Evolutionary conservation across 2,113 vertebrate genomes (phyloP).

Genomic region (Hyperoodon ampullatus): DNA sequence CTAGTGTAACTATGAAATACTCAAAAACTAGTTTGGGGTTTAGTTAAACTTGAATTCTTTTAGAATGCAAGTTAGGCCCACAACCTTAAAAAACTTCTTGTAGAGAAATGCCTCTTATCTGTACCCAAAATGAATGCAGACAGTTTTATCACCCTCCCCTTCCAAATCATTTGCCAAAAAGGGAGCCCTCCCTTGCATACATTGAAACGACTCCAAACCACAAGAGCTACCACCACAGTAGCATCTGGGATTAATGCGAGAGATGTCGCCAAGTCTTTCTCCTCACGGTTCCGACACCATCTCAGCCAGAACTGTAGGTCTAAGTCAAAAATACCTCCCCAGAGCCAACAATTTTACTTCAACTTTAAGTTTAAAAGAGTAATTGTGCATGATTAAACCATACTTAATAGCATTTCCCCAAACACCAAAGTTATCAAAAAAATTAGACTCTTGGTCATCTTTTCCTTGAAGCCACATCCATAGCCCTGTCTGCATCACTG

Average conservation of each 20-base stretch:
- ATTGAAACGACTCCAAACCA: constrained; percentile 55
- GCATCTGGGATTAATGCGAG: not conserved
- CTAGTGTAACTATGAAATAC: not conserved
- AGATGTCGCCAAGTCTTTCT: not conserved
- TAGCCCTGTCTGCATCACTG: not conserved
- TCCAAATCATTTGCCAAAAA: constrained; percentile 33
- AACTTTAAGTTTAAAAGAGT: constrained; percentile 3
- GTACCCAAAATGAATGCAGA: not conserved
- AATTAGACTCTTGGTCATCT: not conserved
- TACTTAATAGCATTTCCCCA: constrained; percentile 20
- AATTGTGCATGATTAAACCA: not conserved
- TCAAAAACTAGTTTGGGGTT: not conserved
- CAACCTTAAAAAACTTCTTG: not conserved
- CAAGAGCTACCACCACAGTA: constrained; percentile 11
- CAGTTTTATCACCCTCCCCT: not conserved
- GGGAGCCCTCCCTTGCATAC: not conserved
- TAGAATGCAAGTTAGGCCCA: constrained; percentile 1
- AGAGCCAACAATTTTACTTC: constrained; percentile 43
- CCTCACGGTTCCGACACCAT: constrained; percentile 19
- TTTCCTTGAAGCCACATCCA: not conserved
- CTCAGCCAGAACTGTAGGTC: constrained; percentile 25
- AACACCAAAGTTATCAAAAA: not conserved
- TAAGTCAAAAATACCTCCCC: not conserved
- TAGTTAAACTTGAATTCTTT: not conserved
- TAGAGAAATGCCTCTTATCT: constrained; percentile 20